Percentiles rank a stretch among this genome's conserved stretches.
Conservation (phyloP, 2,113 vertebrate genomes). For the Myodes glareolus region DNA sequence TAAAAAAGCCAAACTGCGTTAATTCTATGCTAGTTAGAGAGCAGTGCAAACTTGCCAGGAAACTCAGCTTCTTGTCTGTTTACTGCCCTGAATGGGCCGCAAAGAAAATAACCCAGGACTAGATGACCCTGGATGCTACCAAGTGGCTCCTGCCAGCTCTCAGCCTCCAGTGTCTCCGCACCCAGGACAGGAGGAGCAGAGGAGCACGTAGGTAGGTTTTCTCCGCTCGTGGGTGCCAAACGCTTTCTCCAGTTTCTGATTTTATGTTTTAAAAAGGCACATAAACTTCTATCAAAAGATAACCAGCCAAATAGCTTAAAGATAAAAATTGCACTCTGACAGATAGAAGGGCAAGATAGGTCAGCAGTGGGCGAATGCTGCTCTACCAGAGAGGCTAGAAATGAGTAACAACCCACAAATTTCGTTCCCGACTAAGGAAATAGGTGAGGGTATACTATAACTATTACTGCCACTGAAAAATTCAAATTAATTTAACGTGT, state of each 20-base stretch:
- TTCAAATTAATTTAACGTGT: conserved; percentile 67
- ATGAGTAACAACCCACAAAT: conserved; percentile 67
- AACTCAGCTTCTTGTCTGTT: conserved; percentile 56
- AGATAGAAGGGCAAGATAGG: conserved; percentile 41
- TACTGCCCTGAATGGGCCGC: neutral
- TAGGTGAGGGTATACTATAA: conserved; percentile 63
- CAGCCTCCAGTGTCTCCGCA: neutral
- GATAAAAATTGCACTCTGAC: conserved; percentile 33
- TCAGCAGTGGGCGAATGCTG: conserved; percentile 36
- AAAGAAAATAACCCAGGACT: conserved; percentile 28
- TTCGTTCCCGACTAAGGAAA: conserved; percentile 80
- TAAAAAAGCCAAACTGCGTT: neutral
- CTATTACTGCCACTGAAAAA: conserved; percentile 52
- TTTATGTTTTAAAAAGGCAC: conserved; percentile 29
- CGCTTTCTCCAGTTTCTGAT: conserved; percentile 45
- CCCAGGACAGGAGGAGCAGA: neutral
- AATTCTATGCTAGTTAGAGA: conserved; percentile 57
- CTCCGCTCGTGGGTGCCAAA: neutral
- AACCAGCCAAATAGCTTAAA: conserved; percentile 23
- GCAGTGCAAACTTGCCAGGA: conserved; percentile 32
- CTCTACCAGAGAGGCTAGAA: conserved; percentile 48
- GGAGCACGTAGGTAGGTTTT: neutral
- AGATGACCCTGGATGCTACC: neutral
- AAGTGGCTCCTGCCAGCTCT: neutral
- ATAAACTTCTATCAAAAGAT: conserved; percentile 24